phyloP scores from a whole-genome alignment of 2,888 invertebrate species.

The Drosophila rellima region DNA sequence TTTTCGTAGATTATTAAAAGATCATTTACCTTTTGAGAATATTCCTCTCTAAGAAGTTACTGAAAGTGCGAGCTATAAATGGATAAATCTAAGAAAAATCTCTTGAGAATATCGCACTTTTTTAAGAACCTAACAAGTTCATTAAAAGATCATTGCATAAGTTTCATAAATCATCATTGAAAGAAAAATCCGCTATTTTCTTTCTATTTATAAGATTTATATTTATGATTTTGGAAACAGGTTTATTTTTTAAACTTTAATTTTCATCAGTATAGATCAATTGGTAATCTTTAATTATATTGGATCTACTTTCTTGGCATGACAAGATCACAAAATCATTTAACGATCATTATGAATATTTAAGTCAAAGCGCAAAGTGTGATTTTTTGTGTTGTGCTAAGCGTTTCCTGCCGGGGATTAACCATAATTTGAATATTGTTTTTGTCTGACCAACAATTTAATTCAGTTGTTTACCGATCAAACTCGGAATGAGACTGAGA shows the following conservation, averaged over 20 bases:
- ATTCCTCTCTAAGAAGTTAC: neutral
- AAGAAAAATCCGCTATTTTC: no score
- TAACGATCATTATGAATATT: neutral
- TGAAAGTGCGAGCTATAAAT: no score
- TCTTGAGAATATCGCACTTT: no score
- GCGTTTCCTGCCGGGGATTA: conserved; percentile 15
- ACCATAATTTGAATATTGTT: conserved; percentile 27
- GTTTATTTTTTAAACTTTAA: no score
- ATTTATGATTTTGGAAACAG: no score
- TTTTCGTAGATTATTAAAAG: neutral
- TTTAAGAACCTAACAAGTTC: neutral
- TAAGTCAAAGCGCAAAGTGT: neutral
- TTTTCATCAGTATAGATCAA: no score
- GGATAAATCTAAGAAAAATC: no score
- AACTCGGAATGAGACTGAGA: neutral
- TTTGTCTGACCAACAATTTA: conserved; percentile 13
- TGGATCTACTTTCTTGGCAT: neutral
- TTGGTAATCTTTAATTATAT: no score
- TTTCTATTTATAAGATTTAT: no score
- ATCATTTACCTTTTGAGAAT: neutral
- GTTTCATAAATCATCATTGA: neutral
- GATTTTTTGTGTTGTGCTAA: conserved; percentile 10
- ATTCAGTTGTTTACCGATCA: neutral
- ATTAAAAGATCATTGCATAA: neutral
- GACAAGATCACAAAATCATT: conserved; percentile 1